These are phyloP conservation scores for Gallinago undulata DNA, from an alignment of 2,113 vertebrate genomes.

Conservation along the genomic window DNA sequence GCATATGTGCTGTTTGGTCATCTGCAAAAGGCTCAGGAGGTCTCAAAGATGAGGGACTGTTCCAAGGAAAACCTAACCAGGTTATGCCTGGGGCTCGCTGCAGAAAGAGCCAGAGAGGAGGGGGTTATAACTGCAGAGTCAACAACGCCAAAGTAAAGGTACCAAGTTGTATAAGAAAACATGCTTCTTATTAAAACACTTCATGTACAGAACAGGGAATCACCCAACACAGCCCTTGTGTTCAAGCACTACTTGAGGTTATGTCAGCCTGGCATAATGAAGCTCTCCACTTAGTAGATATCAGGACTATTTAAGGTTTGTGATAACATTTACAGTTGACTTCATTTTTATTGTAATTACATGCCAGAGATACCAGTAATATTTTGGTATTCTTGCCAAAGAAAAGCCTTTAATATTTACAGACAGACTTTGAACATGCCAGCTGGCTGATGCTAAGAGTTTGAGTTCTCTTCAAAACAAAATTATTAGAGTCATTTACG, in stretches of 20 bases:
- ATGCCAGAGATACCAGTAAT: constrained; percentile 38
- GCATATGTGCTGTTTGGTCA: not conserved
- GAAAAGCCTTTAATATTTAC: constrained; percentile 54
- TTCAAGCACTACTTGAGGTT: constrained; percentile 1
- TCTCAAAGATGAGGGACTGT: not conserved
- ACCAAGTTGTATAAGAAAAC: not conserved
- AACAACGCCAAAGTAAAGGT: not conserved
- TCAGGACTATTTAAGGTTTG: constrained; percentile 29
- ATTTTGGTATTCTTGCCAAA: constrained; percentile 50
- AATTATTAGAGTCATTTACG: constrained; percentile 31
- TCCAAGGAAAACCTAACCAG: not conserved
- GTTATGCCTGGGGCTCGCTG: not conserved
- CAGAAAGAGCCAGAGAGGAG: not conserved
- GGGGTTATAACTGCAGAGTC: not conserved
- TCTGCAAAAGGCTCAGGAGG: not conserved
- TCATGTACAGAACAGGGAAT: not conserved
- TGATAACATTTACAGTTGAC: constrained; percentile 29
- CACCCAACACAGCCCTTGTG: not conserved
- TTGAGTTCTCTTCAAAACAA: constrained; percentile 35
- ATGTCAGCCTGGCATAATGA: constrained; percentile 7
- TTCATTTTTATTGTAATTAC: constrained; percentile 44
- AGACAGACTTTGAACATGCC: constrained; percentile 11
- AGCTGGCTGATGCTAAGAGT: constrained; percentile 38
- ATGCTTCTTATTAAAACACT: not conserved
- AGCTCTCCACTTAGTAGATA: constrained; percentile 9